Percentiles rank a stretch among this genome's conserved stretches.
Evolutionary conservation across 2,113 vertebrate species (phyloP).

Genomic region (Sapayoa aenigma): DNA sequence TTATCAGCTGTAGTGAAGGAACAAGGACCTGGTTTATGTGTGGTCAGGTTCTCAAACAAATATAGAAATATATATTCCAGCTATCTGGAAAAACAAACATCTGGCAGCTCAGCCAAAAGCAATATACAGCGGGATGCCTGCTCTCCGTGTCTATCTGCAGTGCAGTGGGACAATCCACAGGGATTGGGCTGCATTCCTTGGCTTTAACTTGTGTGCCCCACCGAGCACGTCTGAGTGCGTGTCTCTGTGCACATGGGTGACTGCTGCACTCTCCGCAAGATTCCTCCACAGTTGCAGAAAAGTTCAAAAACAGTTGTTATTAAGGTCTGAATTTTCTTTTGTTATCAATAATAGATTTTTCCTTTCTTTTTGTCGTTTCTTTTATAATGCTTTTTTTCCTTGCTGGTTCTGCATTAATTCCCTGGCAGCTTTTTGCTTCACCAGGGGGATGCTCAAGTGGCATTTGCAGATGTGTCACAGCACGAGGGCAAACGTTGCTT

Average conservation of each 20-base stretch:
- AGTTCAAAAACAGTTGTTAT: neutral
- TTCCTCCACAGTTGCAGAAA: neutral
- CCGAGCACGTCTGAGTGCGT: accelerated
- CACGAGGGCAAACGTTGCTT: accelerated
- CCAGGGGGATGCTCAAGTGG: neutral
- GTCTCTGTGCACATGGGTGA: neutral
- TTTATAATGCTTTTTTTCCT: neutral
- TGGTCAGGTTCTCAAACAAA: slow-evolving; percentile 35
- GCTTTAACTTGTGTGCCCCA: neutral
- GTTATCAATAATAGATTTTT: accelerated
- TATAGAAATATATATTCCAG: neutral
- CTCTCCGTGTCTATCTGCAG: neutral
- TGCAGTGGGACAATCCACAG: neutral
- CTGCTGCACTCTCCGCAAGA: neutral
- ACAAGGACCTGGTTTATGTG: slow-evolving; percentile 30
- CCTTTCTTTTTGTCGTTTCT: no score
- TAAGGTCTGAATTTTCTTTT: neutral
- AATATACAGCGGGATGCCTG: neutral
- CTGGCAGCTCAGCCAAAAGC: neutral
- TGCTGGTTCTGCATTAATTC: neutral
- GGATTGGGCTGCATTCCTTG: neutral
- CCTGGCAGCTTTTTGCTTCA: neutral
- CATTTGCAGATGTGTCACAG: neutral
- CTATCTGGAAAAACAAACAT: slow-evolving; percentile 32
- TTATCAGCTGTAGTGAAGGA: neutral